Evolutionary conservation across 2,113 vertebrate species (phyloP).

Genomic region (Dromiciops gliroides): DNA sequence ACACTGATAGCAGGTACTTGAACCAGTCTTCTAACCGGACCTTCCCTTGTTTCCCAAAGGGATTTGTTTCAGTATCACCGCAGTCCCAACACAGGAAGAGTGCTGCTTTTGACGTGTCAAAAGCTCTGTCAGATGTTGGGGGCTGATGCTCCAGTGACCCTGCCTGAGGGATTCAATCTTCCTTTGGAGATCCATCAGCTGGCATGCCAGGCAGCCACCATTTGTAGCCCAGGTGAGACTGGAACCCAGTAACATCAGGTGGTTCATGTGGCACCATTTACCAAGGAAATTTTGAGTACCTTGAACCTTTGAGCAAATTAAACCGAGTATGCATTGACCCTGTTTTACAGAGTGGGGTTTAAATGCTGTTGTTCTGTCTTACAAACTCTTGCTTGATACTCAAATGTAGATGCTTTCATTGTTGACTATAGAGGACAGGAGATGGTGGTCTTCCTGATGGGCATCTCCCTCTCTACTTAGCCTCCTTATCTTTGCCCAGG

Average conservation of each 20-base stretch:
- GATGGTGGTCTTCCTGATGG: not conserved
- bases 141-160: conserved; percentile 87
- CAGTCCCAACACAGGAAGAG: conserved; percentile 85
- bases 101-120: conserved; percentile 89
- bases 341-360: not conserved
- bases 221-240: conserved; percentile 91
- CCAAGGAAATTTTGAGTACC: not conserved
- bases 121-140: conserved; percentile 93
- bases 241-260: not conserved
- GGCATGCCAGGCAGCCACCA: conserved; percentile 90
- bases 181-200: conserved; percentile 89
- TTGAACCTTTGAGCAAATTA: not conserved
- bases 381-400: not conserved
- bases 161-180: conserved; percentile 86
- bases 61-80: conserved; percentile 90
- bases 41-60: conserved; percentile 70
- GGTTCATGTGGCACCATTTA: not conserved
- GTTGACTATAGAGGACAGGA: not conserved
- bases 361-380: not conserved
- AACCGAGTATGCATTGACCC: not conserved
- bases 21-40: not conserved
- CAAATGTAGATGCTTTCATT: not conserved
- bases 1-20: not conserved
- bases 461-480: too few relatives aligned
- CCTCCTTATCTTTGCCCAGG: not conserved